Percentiles rank a stretch among this genome's conserved stretches.
Conservation (phyloP, 2,888 invertebrate genomes). For the Tupiocoris notatus region DNA sequence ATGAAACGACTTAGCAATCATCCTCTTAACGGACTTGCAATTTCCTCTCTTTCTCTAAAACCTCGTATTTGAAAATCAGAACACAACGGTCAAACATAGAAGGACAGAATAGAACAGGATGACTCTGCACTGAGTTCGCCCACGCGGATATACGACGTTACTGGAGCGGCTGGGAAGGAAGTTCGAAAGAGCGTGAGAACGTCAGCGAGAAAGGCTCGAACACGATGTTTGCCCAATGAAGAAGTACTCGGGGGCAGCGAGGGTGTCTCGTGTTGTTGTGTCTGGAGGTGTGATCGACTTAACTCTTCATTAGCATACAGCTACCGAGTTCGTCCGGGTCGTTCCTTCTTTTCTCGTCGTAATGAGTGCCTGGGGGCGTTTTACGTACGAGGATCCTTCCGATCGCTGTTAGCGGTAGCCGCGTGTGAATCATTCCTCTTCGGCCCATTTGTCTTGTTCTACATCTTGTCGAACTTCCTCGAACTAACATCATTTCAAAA, state of each 20-base stretch:
- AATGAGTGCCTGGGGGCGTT: conserved; percentile 29
- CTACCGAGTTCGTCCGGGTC: not conserved
- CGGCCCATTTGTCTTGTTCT: conserved; percentile 27
- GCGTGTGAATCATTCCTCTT: not conserved
- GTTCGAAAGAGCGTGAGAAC: conserved; percentile 22
- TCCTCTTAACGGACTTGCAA: too few species aligned
- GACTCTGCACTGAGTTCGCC: conserved; percentile 17
- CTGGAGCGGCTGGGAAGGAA: conserved; percentile 17
- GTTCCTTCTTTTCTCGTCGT: conserved; percentile 4
- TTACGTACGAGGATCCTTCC: conserved; percentile 7
- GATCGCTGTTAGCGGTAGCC: not conserved
- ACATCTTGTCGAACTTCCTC: not conserved
- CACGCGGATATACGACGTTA: conserved; percentile 33
- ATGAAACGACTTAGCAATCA: too few species aligned
- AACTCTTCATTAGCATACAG: conserved; percentile 33
- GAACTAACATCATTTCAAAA: too few species aligned
- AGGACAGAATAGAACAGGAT: conserved; percentile 6
- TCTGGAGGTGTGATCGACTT: conserved; percentile 27
- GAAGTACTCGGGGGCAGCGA: conserved; percentile 17
- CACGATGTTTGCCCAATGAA: conserved; percentile 33
- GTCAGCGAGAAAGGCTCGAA: not conserved
- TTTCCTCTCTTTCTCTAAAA: too few species aligned
- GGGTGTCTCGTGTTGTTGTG: conserved; percentile 8
- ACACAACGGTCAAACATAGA: too few species aligned
- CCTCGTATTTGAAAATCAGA: too few species aligned